phyloP scores from a whole-genome alignment of 2,888 invertebrate genomes.

The Taenaris catops region DNA sequence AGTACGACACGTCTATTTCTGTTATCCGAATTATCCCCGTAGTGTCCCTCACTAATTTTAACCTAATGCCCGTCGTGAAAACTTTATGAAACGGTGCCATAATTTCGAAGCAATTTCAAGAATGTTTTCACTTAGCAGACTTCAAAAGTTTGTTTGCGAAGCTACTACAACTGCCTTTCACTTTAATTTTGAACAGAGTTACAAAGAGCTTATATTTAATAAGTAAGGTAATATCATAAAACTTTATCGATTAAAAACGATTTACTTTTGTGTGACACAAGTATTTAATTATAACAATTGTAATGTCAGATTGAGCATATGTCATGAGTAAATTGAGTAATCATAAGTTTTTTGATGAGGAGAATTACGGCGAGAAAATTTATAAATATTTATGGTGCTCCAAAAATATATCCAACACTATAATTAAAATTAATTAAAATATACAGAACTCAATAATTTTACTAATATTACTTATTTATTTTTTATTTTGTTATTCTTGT shows the following conservation, averaged over 20 bases:
- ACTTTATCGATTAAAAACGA: slow-evolving; percentile 13
- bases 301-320: too few relatives aligned
- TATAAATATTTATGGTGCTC: too few relatives aligned
- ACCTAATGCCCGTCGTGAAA: slow-evolving; percentile 64
- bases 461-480: too few relatives aligned
- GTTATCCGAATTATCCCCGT: slow-evolving; percentile 55
- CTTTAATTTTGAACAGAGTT: slow-evolving; percentile 47
- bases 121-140: slow-evolving; percentile 63
- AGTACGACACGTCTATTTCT: slow-evolving; percentile 56
- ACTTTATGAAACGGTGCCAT: slow-evolving; percentile 53
- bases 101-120: slow-evolving; percentile 69
- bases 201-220: slow-evolving; percentile 27
- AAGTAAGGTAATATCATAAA: slow-evolving; percentile 10
- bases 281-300: too few relatives aligned
- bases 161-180: slow-evolving; percentile 41
- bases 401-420: too few relatives aligned
- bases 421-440: too few relatives aligned
- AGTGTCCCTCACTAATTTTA: slow-evolving; percentile 56
- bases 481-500: too few relatives aligned
- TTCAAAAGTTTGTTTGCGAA: slow-evolving; percentile 54
- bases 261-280: too few relatives aligned
- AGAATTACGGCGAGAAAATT: too few relatives aligned
- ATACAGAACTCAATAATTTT: too few relatives aligned
- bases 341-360: too few relatives aligned
- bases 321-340: too few relatives aligned